Evolutionary conservation across 1,140 invertebrate species (phyloP), one percentile per base, ranked within the genome.

Genomic region (Cryptotermes secundus): DNA sequence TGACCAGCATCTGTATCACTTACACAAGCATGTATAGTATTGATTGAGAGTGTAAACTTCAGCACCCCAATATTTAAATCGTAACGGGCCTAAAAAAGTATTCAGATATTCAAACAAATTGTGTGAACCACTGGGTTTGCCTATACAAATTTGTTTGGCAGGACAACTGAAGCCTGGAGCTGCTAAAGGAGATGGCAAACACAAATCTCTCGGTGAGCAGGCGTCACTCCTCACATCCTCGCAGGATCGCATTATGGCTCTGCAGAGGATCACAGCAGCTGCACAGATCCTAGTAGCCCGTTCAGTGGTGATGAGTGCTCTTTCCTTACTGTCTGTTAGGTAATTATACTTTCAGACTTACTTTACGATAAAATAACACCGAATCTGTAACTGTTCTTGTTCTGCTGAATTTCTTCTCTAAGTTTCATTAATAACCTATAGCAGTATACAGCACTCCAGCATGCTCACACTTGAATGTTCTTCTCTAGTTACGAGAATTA

Each of bases 251-350:
- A 90, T 92, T 34, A 85, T 89, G 79, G 92, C 92, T 7, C 87
- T 93, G 22, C 89, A 90, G 38, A 90, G 92, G 86, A 89, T 91
- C 14, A 91, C 91, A 12, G 87, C 87, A 65, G 90, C 91, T 6
- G 89, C 91, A 49, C 90, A 92, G 85, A 91, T 93, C 9, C 89
- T 92, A 59, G 88, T 93, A 59, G 91, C 92, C 10, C 88, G 93
- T 34, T 89, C 90, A 72, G 90, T 93, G 14, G 90, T 93, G 16
- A 90, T 93, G 86, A 90, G 91, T 85, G 89, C 91, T 6, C 88
- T 94, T 0, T 91, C 91, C 2, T 88, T 93, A 7, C 88, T 94
- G 7, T 92, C 92, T 35, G 88, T 91, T 34, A 92, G 91, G 89
- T 92, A 86, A 86, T 85, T 87, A 16, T 87, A 87, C 83, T 85